Percentiles rank a stretch among this genome's conserved stretches.
These are phyloP conservation scores for human (Homo sapiens) DNA, from an alignment of 2,113 vertebrate genomes.

Conservation along the genomic window GRCh38 chr12:19239001-19239500, in stretches of 20 bases:
- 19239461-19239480: slow-evolving; percentile 48
- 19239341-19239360: neutral
- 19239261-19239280: neutral
- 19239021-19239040: neutral
- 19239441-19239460: neutral
- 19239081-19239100: neutral
- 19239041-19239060: neutral
- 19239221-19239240: neutral
- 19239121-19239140: neutral
- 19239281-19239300: neutral
- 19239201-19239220: neutral
- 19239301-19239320: neutral
- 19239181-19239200: neutral
- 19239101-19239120: neutral
- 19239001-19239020: neutral
- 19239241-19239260: neutral
- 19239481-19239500: neutral
- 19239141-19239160: neutral
- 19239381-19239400: neutral
- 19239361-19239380: neutral
- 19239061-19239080: neutral
- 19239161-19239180: neutral
- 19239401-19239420: neutral
- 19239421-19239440: neutral
- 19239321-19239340: neutral